Percentiles rank a stretch among this genome's conserved stretches.
Conservation (phyloP, 1,140 invertebrate genomes). For the Leptonema lineaticorne region DNA sequence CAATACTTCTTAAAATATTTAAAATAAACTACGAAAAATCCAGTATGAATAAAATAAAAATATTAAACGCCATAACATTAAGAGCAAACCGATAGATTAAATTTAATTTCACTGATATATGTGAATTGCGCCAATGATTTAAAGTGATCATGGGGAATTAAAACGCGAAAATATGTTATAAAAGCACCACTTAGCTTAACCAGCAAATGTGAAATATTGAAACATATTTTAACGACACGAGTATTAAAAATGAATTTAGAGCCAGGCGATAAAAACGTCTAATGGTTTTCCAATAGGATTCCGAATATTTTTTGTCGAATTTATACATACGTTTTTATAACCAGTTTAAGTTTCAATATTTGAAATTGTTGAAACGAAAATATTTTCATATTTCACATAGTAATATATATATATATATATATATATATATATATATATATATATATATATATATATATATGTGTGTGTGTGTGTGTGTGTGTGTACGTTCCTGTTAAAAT, state of each 20-base stretch:
- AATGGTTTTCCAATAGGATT: conserved; percentile 18
- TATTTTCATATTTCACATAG: no score
- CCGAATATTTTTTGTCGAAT: not conserved
- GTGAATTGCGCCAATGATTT: no score
- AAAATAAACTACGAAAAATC: no score
- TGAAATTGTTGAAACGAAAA: no score
- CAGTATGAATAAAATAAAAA: no score
- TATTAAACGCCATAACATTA: no score
- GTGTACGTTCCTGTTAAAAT: no score
- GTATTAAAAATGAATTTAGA: conserved; percentile 9
- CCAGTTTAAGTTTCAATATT: not conserved
- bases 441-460: not conserved
- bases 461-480: not conserved
- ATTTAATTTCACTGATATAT: no score
- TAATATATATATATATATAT: not conserved
- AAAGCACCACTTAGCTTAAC: not conserved
- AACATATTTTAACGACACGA: conserved; percentile 14
- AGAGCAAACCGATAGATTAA: no score
- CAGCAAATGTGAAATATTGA: not conserved
- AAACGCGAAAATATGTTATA: not conserved
- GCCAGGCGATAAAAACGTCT: conserved; percentile 4
- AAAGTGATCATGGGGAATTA: not conserved
- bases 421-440: not conserved
- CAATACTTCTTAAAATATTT: no score
- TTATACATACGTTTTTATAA: not conserved